phyloP scores from a whole-genome alignment of 2,113 vertebrate species.

The Pituophis catenifer region DNA sequence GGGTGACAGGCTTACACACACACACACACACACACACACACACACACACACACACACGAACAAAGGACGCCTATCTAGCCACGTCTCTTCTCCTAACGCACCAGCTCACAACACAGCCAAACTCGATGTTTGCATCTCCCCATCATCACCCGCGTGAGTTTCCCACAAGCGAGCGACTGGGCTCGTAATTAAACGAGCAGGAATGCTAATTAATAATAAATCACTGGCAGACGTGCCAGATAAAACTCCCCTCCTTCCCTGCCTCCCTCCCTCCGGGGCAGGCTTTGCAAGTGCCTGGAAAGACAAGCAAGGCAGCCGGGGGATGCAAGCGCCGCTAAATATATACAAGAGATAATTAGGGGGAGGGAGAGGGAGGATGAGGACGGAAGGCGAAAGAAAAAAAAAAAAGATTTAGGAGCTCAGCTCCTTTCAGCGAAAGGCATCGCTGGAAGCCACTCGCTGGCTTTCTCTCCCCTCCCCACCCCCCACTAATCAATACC shows the following conservation, averaged over 20 bases:
- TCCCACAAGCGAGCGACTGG: background rate
- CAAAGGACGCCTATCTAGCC: background rate
- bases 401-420: background rate
- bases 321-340: background rate
- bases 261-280: background rate
- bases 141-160: background rate
- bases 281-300: background rate
- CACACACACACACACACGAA: background rate
- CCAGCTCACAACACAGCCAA: background rate
- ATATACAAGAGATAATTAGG: background rate
- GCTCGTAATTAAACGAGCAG: background rate
- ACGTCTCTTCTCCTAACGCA: background rate
- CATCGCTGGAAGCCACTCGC: background rate
- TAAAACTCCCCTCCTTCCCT: background rate
- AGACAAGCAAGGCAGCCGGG: background rate
- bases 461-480: background rate
- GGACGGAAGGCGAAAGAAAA: background rate
- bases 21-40: background rate
- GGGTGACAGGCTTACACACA: background rate
- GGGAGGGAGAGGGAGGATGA: background rate
- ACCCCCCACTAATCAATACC: background rate
- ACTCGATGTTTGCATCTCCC: no score
- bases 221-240: background rate
- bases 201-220: background rate
- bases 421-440: background rate